These are phyloP conservation scores for Leptobrachium ailaonicum DNA, from an alignment of 2,113 vertebrate genomes.

Conservation along the genomic window DNA sequence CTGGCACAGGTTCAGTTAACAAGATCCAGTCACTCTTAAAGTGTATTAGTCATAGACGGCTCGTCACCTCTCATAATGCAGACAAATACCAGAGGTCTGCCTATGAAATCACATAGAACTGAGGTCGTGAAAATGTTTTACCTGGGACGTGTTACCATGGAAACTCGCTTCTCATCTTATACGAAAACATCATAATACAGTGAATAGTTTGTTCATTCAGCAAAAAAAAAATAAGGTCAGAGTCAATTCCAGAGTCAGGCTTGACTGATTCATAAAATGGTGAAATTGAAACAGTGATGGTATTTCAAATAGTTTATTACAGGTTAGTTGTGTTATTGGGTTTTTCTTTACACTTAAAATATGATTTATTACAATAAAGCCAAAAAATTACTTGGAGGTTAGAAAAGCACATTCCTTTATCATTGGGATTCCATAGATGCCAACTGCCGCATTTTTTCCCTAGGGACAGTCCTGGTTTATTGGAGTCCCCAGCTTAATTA, in stretches of 20 bases:
- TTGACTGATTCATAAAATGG: background rate
- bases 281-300: too few species aligned
- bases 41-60: background rate
- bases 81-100: slow-evolving; percentile 21
- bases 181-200: slow-evolving; percentile 29
- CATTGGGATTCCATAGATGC: too few species aligned
- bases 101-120: slow-evolving; percentile 18
- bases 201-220: slow-evolving; percentile 31
- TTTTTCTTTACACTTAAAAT: too few species aligned
- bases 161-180: slow-evolving; percentile 29
- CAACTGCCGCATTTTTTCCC: too few species aligned
- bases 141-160: slow-evolving; percentile 37
- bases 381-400: too few species aligned
- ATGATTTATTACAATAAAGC: too few species aligned
- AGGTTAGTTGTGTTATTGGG: too few species aligned
- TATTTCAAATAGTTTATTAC: too few species aligned
- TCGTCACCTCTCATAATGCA: slow-evolving; percentile 8
- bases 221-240: slow-evolving; percentile 35
- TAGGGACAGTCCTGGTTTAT: too few species aligned
- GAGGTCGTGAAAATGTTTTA: slow-evolving; percentile 31
- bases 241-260: slow-evolving; percentile 28
- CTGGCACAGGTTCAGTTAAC: slow-evolving; percentile 7
- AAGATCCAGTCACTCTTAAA: background rate
- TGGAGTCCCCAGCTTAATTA: too few species aligned
- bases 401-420: too few species aligned